These are phyloP conservation scores for Plumapathes pennacea DNA, from an alignment of 92 coral and sea anemone species.

Conservation along the genomic window DNA sequence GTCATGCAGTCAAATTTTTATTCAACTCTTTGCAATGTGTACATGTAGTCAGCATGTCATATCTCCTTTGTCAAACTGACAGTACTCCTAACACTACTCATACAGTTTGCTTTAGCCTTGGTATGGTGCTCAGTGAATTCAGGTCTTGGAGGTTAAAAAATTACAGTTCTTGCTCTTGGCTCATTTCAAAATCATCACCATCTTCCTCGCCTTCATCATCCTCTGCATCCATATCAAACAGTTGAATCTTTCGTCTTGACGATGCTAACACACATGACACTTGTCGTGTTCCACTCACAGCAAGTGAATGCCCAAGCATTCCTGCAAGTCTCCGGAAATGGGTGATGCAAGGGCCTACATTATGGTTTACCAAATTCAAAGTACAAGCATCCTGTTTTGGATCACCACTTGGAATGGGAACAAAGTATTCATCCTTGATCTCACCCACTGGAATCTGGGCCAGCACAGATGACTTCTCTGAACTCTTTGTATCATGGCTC, in stretches of 20 bases:
- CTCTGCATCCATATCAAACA: slow-evolving; percentile 98
- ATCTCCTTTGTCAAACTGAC: no score
- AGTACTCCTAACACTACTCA: no score
- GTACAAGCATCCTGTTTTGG: slow-evolving; percentile 7
- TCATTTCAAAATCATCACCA: slow-evolving; percentile 52
- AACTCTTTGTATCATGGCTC: slow-evolving; percentile 22
- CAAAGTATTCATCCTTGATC: slow-evolving; percentile 27
- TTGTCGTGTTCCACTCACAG: slow-evolving; percentile 92
- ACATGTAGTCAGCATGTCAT: no score
- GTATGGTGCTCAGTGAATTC: no score
- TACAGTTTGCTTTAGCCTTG: no score
- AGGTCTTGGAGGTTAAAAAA: no score
- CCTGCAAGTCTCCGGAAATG: slow-evolving; percentile 75
- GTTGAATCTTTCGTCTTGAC: slow-evolving; percentile 66
- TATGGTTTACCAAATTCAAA: slow-evolving; percentile 7
- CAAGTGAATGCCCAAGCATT: slow-evolving; percentile 64
- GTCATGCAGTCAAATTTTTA: no score
- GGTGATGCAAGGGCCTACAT: slow-evolving; percentile 58
- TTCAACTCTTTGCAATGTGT: no score
- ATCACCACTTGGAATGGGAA: no score
- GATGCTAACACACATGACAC: slow-evolving; percentile 84
- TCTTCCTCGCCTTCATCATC: slow-evolving; percentile 92
- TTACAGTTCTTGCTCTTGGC: no score
- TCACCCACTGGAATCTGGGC: slow-evolving; percentile 62
- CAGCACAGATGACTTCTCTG: slow-evolving; percentile 32